phyloP scores from a whole-genome alignment of 2,797 vertebrate species.

The Aulostomus chinensis region DNA sequence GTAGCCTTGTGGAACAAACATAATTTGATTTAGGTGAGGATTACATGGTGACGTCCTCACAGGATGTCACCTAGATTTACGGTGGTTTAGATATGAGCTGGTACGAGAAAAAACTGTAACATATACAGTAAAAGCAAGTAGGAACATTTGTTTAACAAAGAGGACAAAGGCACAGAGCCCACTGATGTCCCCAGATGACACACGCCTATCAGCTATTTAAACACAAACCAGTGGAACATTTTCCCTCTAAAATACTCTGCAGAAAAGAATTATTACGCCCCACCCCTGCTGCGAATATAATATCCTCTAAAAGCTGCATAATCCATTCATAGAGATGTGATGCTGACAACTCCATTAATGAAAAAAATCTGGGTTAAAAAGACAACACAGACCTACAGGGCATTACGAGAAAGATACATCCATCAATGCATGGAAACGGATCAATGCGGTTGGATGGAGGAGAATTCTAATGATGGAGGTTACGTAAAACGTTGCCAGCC shows the following conservation, averaged over 20 bases:
- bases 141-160: too few species aligned
- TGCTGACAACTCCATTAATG: slow-evolving; percentile 2
- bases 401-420: not conserved
- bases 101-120: too few species aligned
- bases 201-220: too few species aligned
- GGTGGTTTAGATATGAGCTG: too few species aligned
- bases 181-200: too few species aligned
- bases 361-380: not conserved
- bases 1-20: too few species aligned
- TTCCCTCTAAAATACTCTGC: not conserved
- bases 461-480: slow-evolving; percentile 2
- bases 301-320: slow-evolving; percentile 38
- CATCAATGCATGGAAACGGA: not conserved
- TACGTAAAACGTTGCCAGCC: slow-evolving; percentile 10
- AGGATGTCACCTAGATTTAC: too few species aligned
- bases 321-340: slow-evolving; percentile 25
- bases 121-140: too few species aligned
- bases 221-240: not conserved
- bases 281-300: slow-evolving; percentile 7
- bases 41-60: too few species aligned
- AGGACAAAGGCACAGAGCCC: too few species aligned
- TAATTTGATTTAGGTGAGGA: too few species aligned
- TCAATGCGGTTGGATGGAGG: not conserved
- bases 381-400: too few species aligned
- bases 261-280: slow-evolving; percentile 9